Base-by-base conservation (phyloP, 2,888 invertebrate genomes). In the Hyppa rectilinea region DNA sequence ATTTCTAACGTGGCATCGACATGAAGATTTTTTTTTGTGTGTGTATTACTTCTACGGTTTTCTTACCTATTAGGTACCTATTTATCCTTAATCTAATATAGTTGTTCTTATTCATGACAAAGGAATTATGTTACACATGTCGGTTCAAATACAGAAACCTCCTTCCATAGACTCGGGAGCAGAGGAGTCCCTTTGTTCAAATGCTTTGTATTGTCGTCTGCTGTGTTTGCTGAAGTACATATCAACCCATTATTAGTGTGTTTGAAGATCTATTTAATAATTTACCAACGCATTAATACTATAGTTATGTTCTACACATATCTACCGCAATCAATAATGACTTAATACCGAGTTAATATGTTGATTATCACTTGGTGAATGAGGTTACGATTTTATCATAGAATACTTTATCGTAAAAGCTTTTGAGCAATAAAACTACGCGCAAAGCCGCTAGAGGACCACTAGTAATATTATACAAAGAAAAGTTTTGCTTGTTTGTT, bases 401-500 rank as follows among this genome's bases (percentile, higher is more conserved):
- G n/a, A 56, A 29, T 29, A 23, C 36, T 31, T n/a, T 43, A 52
- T 56, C 29, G 47, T 78, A 40, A 55, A 53, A 59, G 34, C 34
- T 29, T 50, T 68, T 76, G 34, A 29, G 23, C 10, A 68, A 49
- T 36, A 55, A 73, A 69, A 26, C 49, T 55, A 55, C 14, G 29
- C 38, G 7, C 56, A 43, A 61, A 77, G 40, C 56, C 55, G 7
- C 43, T 23, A 29, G 36, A 29, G 49, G 29, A 17, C 34, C 29
- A 58, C 38, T 62, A 34, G 31, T 62, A 53, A 47, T 52, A 36
- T 40, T 55, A 40, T 14, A 47, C 68, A 59, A 68, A 59, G 69
- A 23, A 80, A 76, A 76, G 45, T 69, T 76, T 80, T 69, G 49
- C 63, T 76, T 76, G 58, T 76, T 80, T 67, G 67, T 66, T 31